Evolutionary conservation across 2,888 invertebrate genomes (phyloP).

Genomic region (Fragum sueziense): DNA sequence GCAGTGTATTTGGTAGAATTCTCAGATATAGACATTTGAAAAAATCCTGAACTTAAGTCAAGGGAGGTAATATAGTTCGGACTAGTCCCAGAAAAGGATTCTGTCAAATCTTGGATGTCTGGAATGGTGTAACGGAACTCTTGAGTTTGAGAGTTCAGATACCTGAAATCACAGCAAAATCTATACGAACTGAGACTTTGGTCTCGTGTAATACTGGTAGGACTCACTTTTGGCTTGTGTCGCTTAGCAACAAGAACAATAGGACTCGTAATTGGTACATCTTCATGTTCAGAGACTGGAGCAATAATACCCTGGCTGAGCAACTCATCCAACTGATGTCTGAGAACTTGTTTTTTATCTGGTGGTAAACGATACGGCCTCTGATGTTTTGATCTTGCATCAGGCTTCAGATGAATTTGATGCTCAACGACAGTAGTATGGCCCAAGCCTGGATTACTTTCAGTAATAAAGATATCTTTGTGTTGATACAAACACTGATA

Average conservation of each 20-base stretch:
- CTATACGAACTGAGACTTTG: constrained; percentile 41
- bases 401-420: constrained; percentile 39
- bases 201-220: constrained; percentile 32
- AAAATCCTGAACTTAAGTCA: constrained; percentile 56
- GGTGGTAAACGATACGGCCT: constrained; percentile 37
- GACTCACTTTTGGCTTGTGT: constrained; percentile 36
- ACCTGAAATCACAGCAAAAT: constrained; percentile 46
- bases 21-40: constrained; percentile 41
- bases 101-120: constrained; percentile 41
- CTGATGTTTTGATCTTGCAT: constrained; percentile 38
- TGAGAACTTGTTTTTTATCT: constrained; percentile 38
- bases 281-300: no score
- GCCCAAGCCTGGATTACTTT: constrained; percentile 36
- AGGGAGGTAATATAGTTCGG: constrained; percentile 51
- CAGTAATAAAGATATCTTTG: constrained; percentile 35
- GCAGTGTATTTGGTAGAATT: constrained; percentile 48
- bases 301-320: constrained; percentile 40
- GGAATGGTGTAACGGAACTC: constrained; percentile 34
- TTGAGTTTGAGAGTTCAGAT: no score
- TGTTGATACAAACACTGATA: constrained; percentile 1
- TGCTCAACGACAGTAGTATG: constrained; percentile 31
- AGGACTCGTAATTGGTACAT: constrained; percentile 41
- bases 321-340: constrained; percentile 46
- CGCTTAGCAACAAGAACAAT: constrained; percentile 42
- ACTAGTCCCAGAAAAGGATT: constrained; percentile 49